Percentiles rank a stretch among this genome's conserved stretches.
Conservation (phyloP, 2,888 invertebrate species). For the Agrochola lota region DNA sequence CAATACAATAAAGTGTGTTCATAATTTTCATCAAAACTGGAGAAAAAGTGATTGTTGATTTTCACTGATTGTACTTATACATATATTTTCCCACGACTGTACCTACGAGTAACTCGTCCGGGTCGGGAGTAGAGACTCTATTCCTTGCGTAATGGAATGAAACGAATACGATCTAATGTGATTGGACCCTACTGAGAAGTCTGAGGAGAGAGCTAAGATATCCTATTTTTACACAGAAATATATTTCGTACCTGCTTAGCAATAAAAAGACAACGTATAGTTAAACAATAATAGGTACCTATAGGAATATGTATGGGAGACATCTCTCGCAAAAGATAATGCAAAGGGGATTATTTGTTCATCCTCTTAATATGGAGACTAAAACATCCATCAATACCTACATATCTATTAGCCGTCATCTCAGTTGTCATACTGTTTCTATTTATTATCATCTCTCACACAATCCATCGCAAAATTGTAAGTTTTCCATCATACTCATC, state of each 20-base stretch:
- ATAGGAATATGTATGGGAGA: too few relatives aligned
- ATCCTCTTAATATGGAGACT: not conserved
- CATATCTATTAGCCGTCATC: not conserved
- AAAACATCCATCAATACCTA: not conserved
- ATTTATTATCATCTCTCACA: not conserved
- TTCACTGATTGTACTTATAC: not conserved
- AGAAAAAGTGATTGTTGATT: not conserved
- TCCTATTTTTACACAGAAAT: not conserved
- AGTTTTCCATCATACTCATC: not conserved
- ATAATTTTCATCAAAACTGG: not conserved
- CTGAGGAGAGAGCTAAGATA: constrained; percentile 11
- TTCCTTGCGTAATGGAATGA: constrained; percentile 55
- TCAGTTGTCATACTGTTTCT: not conserved
- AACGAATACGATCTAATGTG: constrained; percentile 55
- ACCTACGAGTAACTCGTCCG: constrained; percentile 6
- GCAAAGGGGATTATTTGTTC: not conserved
- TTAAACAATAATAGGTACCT: not conserved
- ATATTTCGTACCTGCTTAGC: not conserved
- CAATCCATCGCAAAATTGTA: not conserved
- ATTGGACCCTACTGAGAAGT: constrained; percentile 45
- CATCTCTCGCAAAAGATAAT: not conserved
- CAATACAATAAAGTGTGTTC: not conserved
- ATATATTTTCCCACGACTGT: not conserved
- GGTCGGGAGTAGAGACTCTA: constrained; percentile 20
- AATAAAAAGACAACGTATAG: not conserved